phyloP scores from a whole-genome alignment of 2,888 invertebrate species.

The Pherbina coryleti region DNA sequence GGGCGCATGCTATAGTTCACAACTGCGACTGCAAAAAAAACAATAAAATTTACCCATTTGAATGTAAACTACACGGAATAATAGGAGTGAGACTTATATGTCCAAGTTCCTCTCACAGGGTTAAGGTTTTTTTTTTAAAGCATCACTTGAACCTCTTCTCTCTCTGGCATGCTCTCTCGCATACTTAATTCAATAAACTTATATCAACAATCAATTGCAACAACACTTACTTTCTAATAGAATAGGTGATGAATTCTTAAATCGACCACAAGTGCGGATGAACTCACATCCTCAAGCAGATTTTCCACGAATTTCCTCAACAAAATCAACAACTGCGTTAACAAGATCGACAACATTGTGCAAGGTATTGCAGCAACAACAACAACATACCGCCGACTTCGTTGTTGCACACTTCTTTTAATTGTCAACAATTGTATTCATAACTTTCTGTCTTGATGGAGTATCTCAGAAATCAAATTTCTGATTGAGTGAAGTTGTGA shows the following conservation, averaged over 20 bases:
- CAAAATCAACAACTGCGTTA: constrained; percentile 18
- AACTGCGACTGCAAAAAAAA: too few relatives aligned
- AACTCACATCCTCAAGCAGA: background rate
- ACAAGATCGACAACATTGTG: constrained; percentile 11
- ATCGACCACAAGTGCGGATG: background rate
- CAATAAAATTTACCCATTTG: too few relatives aligned
- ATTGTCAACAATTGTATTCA: constrained; percentile 37
- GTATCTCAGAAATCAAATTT: constrained; percentile 32
- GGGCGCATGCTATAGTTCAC: too few relatives aligned
- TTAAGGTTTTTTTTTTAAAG: too few relatives aligned
- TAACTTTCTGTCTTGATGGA: constrained; percentile 23
- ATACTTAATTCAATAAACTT: too few relatives aligned
- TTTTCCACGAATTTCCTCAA: constrained; percentile 32
- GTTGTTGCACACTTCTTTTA: constrained; percentile 26
- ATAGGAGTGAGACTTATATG: too few relatives aligned
- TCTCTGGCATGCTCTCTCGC: too few relatives aligned
- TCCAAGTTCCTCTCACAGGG: too few relatives aligned
- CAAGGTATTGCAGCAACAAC: background rate
- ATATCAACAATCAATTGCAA: too few relatives aligned
- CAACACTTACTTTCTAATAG: too few relatives aligned
- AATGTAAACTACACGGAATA: too few relatives aligned
- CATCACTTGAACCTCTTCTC: too few relatives aligned
- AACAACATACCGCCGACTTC: background rate
- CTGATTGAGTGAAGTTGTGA: constrained; percentile 36
- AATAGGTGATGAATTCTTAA: background rate